Conservation (phyloP, 2,113 vertebrate genomes). For the Plecotus auritus region DNA sequence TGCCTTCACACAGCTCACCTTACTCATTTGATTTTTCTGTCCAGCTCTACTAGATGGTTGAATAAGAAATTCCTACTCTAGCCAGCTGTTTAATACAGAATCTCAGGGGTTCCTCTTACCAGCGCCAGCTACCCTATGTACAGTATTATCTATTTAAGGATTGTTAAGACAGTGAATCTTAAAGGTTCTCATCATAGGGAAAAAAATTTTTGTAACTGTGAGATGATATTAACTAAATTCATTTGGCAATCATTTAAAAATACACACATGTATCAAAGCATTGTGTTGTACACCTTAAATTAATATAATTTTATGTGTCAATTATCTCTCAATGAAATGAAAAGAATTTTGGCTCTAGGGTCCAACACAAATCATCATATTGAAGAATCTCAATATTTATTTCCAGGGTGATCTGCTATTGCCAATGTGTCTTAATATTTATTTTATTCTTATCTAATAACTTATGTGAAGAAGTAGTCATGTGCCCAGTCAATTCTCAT, state of each 20-base stretch:
- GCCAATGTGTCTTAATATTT: not conserved
- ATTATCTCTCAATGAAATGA: not conserved
- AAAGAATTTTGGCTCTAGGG: not conserved
- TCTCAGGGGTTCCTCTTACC: not conserved
- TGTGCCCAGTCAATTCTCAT: not conserved
- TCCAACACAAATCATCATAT: not conserved
- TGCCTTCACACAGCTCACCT: not conserved
- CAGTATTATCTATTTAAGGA: not conserved
- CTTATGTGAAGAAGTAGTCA: not conserved
- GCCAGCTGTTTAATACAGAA: not conserved
- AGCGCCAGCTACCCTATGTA: not conserved
- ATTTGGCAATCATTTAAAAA: not conserved
- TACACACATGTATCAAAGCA: not conserved
- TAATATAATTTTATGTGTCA: not conserved
- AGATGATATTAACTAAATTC: not conserved
- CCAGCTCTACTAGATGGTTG: not conserved
- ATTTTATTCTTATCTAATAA: conserved; percentile 34
- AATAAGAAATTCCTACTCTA: not conserved
- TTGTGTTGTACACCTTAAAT: not conserved
- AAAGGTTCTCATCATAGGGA: not conserved
- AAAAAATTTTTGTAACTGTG: not conserved
- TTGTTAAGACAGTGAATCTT: not conserved
- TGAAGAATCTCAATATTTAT: conserved; percentile 2
- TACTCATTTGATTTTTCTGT: not conserved
- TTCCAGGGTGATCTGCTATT: not conserved